Conservation (phyloP, 1,140 invertebrate genomes). For the Brachionus koreanus region DNA sequence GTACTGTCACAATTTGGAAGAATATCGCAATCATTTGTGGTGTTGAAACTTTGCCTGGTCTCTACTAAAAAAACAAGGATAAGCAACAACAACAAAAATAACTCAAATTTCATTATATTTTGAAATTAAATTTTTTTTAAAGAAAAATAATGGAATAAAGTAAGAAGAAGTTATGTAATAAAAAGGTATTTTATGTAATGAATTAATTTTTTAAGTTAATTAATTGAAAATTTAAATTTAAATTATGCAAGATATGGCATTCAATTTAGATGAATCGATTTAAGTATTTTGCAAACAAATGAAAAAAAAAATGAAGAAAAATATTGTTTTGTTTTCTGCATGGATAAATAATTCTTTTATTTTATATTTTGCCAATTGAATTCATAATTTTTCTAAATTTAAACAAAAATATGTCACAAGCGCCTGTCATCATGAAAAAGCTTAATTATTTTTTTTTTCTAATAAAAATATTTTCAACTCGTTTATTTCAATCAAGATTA, state of each 20-base stretch:
- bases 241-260: conserved; percentile 6
- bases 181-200: neutral
- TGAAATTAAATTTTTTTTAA: neutral
- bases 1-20: neutral
- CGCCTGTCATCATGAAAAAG: neutral
- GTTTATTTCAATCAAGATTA: neutral
- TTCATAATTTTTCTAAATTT: neutral
- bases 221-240: neutral
- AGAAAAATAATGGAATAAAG: neutral
- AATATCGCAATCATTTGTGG: neutral
- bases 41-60: neutral
- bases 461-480: neutral
- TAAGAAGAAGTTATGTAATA: neutral
- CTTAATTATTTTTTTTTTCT: neutral
- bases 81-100: neutral
- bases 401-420: neutral
- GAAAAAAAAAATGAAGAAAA: neutral
- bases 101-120: neutral
- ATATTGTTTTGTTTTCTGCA: neutral
- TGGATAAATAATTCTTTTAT: neutral
- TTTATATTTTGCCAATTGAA: neutral
- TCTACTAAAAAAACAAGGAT: neutral
- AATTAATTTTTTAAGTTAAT: conserved; percentile 12
- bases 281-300: neutral
- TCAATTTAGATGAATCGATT: neutral